Conservation (phyloP, 2,888 invertebrate genomes). For the Choristoneura rosaceana region DNA sequence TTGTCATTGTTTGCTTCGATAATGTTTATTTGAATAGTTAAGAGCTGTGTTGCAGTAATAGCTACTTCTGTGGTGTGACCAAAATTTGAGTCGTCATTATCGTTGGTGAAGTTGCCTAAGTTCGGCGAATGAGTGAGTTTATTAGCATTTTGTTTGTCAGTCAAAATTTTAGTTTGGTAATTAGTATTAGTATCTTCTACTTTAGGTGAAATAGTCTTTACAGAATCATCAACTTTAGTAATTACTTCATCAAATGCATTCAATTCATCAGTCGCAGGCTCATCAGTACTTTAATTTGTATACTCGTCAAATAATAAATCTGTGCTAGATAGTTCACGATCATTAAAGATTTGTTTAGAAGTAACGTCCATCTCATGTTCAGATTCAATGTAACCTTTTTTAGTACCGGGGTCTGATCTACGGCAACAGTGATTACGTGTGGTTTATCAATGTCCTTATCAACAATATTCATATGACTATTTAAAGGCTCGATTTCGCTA, state of each 20-base stretch:
- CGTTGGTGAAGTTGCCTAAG: not conserved
- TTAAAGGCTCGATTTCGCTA: not conserved
- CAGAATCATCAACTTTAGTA: not conserved
- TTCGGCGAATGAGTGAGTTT: not conserved
- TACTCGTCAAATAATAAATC: not conserved
- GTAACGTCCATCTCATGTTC: not conserved
- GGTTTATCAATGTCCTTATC: not conserved
- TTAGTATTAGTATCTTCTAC: not conserved
- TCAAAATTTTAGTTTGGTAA: not conserved
- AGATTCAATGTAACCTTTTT: not conserved
- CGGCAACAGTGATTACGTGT: not conserved
- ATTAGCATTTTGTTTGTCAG: not conserved
- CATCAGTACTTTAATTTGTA: no score
- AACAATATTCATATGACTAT: not conserved
- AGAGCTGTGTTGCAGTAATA: not conserved
- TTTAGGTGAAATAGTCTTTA: not conserved
- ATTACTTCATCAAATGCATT: no score
- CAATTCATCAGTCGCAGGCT: not conserved
- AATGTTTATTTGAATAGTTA: not conserved
- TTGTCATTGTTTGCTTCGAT: not conserved
- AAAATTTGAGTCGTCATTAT: not conserved
- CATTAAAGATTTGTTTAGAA: not conserved
- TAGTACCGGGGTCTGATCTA: not conserved
- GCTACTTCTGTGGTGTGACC: not conserved
- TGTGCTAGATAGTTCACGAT: not conserved